These are phyloP conservation scores for Cololabis saira DNA, from an alignment of 2,113 vertebrate genomes.

Conservation along the genomic window DNA sequence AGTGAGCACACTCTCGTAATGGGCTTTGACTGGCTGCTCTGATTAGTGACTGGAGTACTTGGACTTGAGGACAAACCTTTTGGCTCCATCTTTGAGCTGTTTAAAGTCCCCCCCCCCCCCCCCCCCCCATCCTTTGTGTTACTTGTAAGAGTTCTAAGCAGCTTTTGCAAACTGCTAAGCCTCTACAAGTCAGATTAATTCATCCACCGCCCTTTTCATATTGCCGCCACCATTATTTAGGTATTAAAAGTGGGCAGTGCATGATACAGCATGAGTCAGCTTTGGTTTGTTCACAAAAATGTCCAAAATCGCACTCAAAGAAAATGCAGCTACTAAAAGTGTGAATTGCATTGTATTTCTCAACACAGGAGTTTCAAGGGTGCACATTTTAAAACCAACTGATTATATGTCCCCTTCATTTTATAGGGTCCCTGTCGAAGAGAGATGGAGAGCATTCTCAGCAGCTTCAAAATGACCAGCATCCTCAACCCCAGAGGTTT, in stretches of 20 bases:
- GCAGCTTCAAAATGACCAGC: slow-evolving; percentile 89
- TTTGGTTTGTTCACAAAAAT: slow-evolving; percentile 32
- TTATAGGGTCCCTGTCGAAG: slow-evolving; percentile 93
- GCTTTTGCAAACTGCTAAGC: slow-evolving; percentile 67
- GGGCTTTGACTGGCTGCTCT: slow-evolving; percentile 72
- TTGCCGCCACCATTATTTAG: slow-evolving; percentile 54
- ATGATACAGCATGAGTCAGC: slow-evolving; percentile 33
- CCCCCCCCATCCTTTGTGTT: slow-evolving; percentile 56
- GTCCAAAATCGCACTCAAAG: slow-evolving; percentile 2
- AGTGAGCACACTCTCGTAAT: slow-evolving; percentile 73
- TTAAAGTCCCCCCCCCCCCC: slow-evolving; percentile 57
- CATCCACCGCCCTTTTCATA: slow-evolving; percentile 49
- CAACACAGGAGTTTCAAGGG: neutral
- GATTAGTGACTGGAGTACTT: slow-evolving; percentile 75
- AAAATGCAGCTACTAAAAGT: neutral
- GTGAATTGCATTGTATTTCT: neutral
- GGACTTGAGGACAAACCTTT: slow-evolving; percentile 66
- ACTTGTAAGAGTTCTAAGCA: slow-evolving; percentile 59
- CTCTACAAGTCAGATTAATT: slow-evolving; percentile 55
- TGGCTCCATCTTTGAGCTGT: slow-evolving; percentile 60
- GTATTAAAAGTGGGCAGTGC: slow-evolving; percentile 37
- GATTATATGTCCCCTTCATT: slow-evolving; percentile 28
- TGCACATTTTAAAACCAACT: neutral
- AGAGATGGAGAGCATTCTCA: slow-evolving; percentile 92
- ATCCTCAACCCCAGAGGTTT: slow-evolving; percentile 88